phyloP scores from a whole-genome alignment of 2,888 invertebrate genomes.

The Kryphioiulus occultus region DNA sequence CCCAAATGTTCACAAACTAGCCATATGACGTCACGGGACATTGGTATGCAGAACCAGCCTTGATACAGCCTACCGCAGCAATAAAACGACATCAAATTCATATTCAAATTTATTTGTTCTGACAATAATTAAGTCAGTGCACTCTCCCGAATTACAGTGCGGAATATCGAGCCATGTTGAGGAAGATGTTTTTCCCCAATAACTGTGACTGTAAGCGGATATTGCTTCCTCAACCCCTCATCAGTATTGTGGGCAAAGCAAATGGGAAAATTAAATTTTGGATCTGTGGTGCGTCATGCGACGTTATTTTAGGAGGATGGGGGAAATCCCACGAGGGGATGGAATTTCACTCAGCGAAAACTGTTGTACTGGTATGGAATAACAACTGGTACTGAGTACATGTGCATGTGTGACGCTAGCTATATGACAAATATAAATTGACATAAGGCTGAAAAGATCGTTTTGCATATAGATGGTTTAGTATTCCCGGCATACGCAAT shows the following conservation, averaged over 20 bases:
- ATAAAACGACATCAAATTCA: not conserved
- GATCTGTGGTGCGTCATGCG: conserved; percentile 21
- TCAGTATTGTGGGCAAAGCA: not conserved
- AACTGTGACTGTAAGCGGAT: not conserved
- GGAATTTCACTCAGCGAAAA: conserved; percentile 7
- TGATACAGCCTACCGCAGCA: not conserved
- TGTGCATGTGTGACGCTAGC: not conserved
- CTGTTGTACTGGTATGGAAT: not conserved
- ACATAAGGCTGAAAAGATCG: not conserved
- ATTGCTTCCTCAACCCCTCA: not conserved
- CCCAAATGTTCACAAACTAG: too few species aligned
- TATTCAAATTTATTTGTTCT: not conserved
- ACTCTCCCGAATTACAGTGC: not conserved
- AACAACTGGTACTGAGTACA: not conserved
- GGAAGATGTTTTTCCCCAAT: not conserved
- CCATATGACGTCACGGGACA: too few species aligned
- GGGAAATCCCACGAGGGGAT: not conserved
- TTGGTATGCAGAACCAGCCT: too few species aligned
- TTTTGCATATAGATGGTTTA: not conserved
- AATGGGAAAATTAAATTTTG: conserved; percentile 35
- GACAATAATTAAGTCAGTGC: not conserved
- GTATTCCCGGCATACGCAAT: not conserved
- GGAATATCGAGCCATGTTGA: not conserved
- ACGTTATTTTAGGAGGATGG: not conserved
- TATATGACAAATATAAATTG: not conserved